Base-by-base conservation (phyloP, 1,140 invertebrate genomes). In the Octopus sinensis region DNA sequence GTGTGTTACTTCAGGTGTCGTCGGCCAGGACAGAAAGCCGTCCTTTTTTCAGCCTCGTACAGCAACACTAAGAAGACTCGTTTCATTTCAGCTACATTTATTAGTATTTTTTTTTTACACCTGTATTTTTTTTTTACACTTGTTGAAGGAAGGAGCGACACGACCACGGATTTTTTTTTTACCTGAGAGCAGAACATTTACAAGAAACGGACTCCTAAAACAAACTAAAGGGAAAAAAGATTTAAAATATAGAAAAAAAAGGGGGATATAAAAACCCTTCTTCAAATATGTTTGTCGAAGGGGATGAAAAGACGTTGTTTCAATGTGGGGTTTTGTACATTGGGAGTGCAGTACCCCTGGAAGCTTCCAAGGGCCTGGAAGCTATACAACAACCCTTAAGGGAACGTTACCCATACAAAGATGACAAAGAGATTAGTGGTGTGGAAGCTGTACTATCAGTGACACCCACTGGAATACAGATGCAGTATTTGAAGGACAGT, bases 311-410 rank as follows among this genome's bases (percentile, higher is more conserved):
- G 7, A 79, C 86, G 1, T 78, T 89, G 81, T 80, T 82, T 6
- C 84, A 83, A 85, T 98, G 97, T 91, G 94, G 98, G 79, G 98
- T 99, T n/a, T 93, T 99, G 76, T 99, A 99, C 90, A 93, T 99
- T 84, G 98, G 98, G 68, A 98, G 96, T 84, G 95, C 97, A 0
- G 97, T 99, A 82, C 98, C 98, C 6, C 95, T 98, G 86, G 95
- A 98, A 87, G 99, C 97, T 85, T 98, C 99, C 89, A 97, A 99
- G 88, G 98, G 98, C 30, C 92, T 99, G 23, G 88, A 91, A 88
- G 98, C 98, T 17, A 97, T 99, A 80, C 98, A 99, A 91, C 96
- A 99, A 89, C 98, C 98, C 2, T 90, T 99, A 82, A 93, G 95
- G 84, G 97, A 98, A 87, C 91, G 99, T n/a, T 99, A 99, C 89